Conservation (phyloP, 2,113 vertebrate genomes). For the Pluvianellus socialis region DNA sequence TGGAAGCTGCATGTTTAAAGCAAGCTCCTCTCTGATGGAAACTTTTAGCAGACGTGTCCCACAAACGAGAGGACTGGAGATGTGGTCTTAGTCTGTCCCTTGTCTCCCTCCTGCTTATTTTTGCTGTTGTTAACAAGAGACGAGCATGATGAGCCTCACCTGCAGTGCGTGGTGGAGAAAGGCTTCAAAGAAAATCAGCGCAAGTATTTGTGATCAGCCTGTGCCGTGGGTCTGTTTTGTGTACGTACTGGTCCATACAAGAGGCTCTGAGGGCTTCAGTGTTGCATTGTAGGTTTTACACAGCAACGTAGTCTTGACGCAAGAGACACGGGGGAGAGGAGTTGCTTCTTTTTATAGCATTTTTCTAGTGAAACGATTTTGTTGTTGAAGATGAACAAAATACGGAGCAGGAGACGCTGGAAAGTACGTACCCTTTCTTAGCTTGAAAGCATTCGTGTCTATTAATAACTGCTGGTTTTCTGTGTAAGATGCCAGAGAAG, state of each 20-base stretch:
- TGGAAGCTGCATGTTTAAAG: neutral
- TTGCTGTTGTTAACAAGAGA: neutral
- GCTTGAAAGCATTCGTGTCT: neutral
- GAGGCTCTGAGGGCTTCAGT: neutral
- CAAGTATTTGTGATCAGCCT: rapidly evolving
- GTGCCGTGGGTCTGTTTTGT: neutral
- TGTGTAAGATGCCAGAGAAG: neutral
- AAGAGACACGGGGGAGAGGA: neutral
- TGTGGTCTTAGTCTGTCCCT: neutral
- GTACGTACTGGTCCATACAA: neutral
- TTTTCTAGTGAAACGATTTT: neutral
- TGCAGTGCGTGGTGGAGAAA: neutral
- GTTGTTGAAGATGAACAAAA: neutral
- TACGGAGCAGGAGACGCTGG: neutral
- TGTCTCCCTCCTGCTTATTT: neutral
- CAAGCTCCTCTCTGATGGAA: neutral
- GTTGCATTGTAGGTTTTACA: neutral
- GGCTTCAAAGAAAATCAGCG: neutral
- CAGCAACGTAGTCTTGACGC: neutral
- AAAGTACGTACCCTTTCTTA: neutral
- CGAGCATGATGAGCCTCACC: neutral
- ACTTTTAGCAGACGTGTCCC: neutral
- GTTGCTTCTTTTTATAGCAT: neutral
- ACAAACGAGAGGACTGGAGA: neutral
- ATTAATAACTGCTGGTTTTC: neutral